Percentiles rank a stretch among this genome's conserved stretches.
Evolutionary conservation across 2,888 invertebrate species (phyloP).

Genomic region (Orthosia cruda): DNA sequence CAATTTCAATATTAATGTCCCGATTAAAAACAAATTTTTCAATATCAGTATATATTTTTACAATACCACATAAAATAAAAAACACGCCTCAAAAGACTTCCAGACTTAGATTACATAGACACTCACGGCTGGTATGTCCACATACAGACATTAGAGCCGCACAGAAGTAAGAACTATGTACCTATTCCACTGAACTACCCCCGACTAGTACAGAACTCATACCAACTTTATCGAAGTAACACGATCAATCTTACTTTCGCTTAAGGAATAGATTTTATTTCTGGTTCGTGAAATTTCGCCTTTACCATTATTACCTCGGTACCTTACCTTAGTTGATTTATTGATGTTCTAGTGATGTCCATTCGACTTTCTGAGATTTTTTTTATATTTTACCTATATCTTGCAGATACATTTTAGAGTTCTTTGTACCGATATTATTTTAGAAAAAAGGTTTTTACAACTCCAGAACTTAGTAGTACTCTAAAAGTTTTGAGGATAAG

Average conservation of each 20-base stretch:
- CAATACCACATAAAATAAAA: not conserved
- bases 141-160: conserved; percentile 21
- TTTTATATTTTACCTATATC: conserved; percentile 9
- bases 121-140: conserved; percentile 9
- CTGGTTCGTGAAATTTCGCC: conserved; percentile 73
- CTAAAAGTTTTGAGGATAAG: conserved; percentile 35
- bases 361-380: conserved; percentile 12
- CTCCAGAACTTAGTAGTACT: conserved; percentile 31
- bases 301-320: conserved; percentile 76
- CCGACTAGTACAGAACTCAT: conserved; percentile 60
- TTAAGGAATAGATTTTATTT: conserved; percentile 84
- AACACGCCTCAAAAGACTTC: not conserved
- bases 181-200: conserved; percentile 43
- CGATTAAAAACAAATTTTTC: too few relatives aligned
- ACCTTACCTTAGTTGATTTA: conserved; percentile 70
- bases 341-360: conserved; percentile 60
- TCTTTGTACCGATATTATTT: conserved; percentile 15
- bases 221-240: conserved; percentile 83
- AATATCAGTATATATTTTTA: not conserved
- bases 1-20: not conserved
- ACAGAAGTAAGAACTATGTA: conserved; percentile 43
- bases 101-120: conserved; percentile 16
- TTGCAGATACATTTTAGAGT: conserved; percentile 11
- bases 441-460: conserved; percentile 27
- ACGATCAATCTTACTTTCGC: conserved; percentile 88